Evolutionary conservation across 2,797 vertebrate genomes (phyloP).

Genomic region (Saxicola maurus): DNA sequence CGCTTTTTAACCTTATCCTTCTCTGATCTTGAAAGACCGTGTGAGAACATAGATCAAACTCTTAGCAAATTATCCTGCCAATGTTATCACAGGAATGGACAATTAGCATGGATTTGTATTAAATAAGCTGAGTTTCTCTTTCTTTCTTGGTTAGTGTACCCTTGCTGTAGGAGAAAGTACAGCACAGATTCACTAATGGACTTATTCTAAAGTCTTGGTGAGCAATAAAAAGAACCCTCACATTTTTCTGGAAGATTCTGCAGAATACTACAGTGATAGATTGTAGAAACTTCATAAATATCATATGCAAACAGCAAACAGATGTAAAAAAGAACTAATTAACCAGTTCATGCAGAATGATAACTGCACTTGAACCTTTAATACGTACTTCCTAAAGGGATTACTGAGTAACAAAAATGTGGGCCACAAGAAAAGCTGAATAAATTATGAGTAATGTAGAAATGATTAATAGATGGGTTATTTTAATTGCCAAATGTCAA

Average conservation of each 20-base stretch:
- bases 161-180: not conserved
- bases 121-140: not conserved
- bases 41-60: not conserved
- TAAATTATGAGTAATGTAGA: not conserved
- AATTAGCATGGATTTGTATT: not conserved
- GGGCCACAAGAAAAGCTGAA: not conserved
- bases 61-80: not conserved
- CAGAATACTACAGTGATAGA: not conserved
- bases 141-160: not conserved
- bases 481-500: not conserved
- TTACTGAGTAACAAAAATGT: not conserved
- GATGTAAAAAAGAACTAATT: not conserved
- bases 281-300: not conserved
- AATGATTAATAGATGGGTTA: not conserved
- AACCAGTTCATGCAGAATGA: not conserved
- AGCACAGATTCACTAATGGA: not conserved
- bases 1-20: slow-evolving; percentile 22
- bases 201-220: not conserved
- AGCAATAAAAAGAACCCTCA: not conserved
- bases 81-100: not conserved
- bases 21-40: slow-evolving; percentile 53
- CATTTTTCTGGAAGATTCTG: not conserved
- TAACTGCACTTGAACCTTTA: not conserved
- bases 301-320: not conserved
- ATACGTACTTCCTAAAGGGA: not conserved